Percentiles rank a stretch among this genome's conserved stretches.
Evolutionary conservation across 2,113 vertebrate genomes (phyloP).

Genomic region (Sinocyclocheilus grahami): DNA sequence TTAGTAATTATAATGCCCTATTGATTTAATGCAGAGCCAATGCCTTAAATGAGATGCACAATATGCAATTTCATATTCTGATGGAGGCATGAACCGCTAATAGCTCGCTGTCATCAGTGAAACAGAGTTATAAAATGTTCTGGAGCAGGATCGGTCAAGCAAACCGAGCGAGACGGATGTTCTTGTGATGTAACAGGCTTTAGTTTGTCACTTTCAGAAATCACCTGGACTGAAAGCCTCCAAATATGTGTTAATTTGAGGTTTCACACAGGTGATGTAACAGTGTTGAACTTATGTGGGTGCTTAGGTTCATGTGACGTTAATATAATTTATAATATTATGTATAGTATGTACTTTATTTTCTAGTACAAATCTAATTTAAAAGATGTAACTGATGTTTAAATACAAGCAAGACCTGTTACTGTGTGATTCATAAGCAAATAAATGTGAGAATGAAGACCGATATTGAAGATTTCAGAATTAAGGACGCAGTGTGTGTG

Average conservation of each 20-base stretch:
- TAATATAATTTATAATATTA: neutral
- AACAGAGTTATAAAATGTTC: neutral
- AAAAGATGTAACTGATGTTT: no score
- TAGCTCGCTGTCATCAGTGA: neutral
- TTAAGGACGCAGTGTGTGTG: no score
- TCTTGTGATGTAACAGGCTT: slow-evolving; percentile 30
- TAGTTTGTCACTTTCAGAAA: neutral
- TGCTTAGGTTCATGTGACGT: neutral
- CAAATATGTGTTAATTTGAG: neutral
- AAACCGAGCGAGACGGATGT: slow-evolving; percentile 5
- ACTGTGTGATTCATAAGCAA: no score
- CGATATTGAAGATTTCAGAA: no score
- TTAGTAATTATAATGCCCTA: neutral
- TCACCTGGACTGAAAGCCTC: slow-evolving; percentile 1
- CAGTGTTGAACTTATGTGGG: neutral
- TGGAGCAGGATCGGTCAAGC: neutral
- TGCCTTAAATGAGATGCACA: slow-evolving; percentile 1
- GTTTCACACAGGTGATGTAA: neutral
- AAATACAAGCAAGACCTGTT: no score
- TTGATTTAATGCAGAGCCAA: neutral
- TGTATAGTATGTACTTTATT: no score
- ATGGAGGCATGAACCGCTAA: neutral
- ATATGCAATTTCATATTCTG: slow-evolving; percentile 1
- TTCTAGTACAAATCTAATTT: no score
- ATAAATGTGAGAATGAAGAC: no score